A percentile compares a stretch with the other conserved stretches of the same genome.
These are phyloP conservation scores for Mesoclemmys tuberculata DNA, from an alignment of 2,113 vertebrate species.

Conservation along the genomic window DNA sequence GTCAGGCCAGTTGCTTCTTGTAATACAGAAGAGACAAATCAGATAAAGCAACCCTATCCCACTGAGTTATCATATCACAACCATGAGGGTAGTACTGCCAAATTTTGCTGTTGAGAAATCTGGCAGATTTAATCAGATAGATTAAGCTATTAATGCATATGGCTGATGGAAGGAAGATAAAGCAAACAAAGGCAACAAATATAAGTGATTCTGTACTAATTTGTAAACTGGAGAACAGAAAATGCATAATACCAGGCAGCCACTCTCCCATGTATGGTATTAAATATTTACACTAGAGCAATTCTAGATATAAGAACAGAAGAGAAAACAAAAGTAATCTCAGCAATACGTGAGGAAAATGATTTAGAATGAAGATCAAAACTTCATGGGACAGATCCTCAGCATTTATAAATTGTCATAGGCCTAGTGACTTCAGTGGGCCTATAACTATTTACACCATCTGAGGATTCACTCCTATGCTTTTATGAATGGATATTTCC, in stretches of 20 bases:
- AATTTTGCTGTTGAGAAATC: fast-evolving
- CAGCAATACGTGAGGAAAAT: background rate
- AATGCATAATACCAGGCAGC: background rate
- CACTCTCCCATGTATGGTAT: too few relatives aligned
- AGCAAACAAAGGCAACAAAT: background rate
- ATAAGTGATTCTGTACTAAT: background rate
- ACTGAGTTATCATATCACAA: background rate
- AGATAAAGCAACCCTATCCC: background rate
- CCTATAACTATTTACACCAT: too few relatives aligned
- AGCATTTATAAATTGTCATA: background rate
- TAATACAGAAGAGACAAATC: background rate
- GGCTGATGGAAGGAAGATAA: background rate
- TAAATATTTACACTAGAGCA: background rate
- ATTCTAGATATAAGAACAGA: background rate
- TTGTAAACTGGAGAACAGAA: background rate
- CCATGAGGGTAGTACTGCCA: fast-evolving
- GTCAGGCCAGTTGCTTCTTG: background rate
- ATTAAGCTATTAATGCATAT: fast-evolving
- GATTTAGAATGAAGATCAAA: background rate
- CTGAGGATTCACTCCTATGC: too few relatives aligned
- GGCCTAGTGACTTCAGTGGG: background rate
- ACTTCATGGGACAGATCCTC: background rate
- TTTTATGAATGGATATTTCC: background rate
- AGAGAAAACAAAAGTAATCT: background rate
- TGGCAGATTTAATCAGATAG: too few relatives aligned